A percentile compares a stretch with the other conserved stretches of the same genome.
Conservation (phyloP, 2,113 vertebrate genomes). For the Salminus brasiliensis region DNA sequence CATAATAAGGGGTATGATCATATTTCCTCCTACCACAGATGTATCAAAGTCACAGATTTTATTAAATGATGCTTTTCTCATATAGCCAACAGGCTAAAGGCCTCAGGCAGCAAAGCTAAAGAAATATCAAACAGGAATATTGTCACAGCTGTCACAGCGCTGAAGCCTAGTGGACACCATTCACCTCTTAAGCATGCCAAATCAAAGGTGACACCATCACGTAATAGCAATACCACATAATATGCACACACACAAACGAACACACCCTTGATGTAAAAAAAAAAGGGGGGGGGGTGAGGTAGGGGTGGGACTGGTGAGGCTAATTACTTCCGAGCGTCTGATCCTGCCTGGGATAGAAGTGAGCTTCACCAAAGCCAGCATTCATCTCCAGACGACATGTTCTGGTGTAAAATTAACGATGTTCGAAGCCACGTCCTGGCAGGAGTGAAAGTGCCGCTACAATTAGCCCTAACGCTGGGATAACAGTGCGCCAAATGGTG, state of each 20-base stretch:
- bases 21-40: background rate
- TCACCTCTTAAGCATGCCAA: constrained; percentile 1
- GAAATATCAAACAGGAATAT: constrained; percentile 14
- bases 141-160: constrained; percentile 6
- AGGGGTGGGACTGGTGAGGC: constrained; percentile 2
- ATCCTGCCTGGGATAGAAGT: constrained; percentile 46
- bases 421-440: constrained; percentile 70
- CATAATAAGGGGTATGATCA: background rate
- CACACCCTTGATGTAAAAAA: background rate
- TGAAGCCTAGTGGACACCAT: constrained; percentile 1
- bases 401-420: constrained; percentile 73
- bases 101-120: background rate
- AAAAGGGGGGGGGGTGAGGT: background rate
- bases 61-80: background rate
- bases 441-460: constrained; percentile 75
- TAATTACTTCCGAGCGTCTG: constrained; percentile 36
- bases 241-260: background rate
- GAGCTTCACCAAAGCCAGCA: constrained; percentile 43
- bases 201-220: constrained; percentile 1
- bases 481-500: constrained; percentile 85
- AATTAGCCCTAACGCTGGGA: constrained; percentile 80
- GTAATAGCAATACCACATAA: constrained; percentile 1
- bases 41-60: constrained; percentile 1
- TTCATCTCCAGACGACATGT: constrained; percentile 61
- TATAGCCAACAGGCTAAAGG: background rate